Conservation (phyloP, 2,797 vertebrate species). For the Poecilia picta region DNA sequence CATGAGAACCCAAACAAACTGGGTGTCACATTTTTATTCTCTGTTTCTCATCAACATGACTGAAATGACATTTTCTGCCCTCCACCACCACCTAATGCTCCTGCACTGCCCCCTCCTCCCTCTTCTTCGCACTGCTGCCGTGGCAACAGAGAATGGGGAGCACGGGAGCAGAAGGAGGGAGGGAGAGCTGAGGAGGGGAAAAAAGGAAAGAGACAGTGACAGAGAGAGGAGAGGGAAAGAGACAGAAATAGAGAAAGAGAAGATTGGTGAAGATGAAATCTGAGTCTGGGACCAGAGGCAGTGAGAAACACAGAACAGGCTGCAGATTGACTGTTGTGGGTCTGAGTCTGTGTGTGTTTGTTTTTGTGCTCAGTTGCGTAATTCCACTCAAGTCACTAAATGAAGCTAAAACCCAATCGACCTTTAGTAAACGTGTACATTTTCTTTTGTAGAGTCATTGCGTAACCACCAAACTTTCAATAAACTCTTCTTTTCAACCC, state of each 20-base stretch:
- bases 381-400: slow-evolving; percentile 35
- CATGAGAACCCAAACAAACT: background rate
- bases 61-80: slow-evolving; percentile 48
- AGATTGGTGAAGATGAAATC: slow-evolving; percentile 63
- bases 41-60: slow-evolving; percentile 27
- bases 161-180: background rate
- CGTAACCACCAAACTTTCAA: background rate
- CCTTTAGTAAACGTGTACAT: slow-evolving; percentile 15
- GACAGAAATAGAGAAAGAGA: slow-evolving; percentile 38
- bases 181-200: slow-evolving; percentile 10
- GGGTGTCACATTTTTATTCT: slow-evolving; percentile 2
- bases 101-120: background rate
- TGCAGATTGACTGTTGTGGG: slow-evolving; percentile 25
- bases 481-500: background rate
- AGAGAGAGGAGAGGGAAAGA: slow-evolving; percentile 31
- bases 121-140: slow-evolving; percentile 70
- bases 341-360: slow-evolving; percentile 24
- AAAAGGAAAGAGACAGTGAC: slow-evolving; percentile 36
- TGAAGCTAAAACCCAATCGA: slow-evolving; percentile 36
- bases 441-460: slow-evolving; percentile 2
- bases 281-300: slow-evolving; percentile 61
- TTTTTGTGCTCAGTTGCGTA: slow-evolving; percentile 21
- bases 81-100: slow-evolving; percentile 25
- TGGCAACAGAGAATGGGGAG: slow-evolving; percentile 71
- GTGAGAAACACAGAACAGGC: slow-evolving; percentile 34